These are phyloP conservation scores for Acanthisitta chloris DNA, from an alignment of 2,113 vertebrate species.

Conservation along the genomic window DNA sequence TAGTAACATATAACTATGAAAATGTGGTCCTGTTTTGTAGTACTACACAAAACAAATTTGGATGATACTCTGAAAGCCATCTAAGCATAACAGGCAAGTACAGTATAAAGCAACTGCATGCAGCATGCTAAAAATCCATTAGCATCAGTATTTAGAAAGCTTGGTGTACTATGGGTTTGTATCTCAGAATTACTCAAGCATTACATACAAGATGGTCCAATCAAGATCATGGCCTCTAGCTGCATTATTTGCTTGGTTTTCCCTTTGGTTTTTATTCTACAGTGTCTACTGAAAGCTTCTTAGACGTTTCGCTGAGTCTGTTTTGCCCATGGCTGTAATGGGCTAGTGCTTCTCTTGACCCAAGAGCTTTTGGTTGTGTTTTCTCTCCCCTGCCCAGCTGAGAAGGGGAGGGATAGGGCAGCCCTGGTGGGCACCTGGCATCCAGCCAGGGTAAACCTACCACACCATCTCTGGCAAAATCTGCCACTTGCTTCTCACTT, in stretches of 20 bases:
- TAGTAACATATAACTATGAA: background rate
- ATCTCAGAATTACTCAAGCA: background rate
- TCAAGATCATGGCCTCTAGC: background rate
- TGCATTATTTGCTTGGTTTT: background rate
- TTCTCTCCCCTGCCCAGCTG: background rate
- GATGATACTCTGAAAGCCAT: background rate
- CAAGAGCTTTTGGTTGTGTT: background rate
- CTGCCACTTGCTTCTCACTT: background rate
- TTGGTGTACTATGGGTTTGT: background rate
- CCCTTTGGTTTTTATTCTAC: background rate
- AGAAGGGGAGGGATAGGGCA: accelerated
- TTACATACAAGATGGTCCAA: background rate
- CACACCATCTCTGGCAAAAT: background rate
- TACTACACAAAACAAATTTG: background rate
- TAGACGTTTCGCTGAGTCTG: no score
- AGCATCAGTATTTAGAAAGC: background rate
- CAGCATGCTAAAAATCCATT: background rate
- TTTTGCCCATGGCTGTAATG: background rate
- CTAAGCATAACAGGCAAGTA: background rate
- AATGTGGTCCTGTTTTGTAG: background rate
- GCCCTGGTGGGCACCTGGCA: background rate
- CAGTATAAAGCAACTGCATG: background rate
- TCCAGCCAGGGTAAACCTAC: background rate
- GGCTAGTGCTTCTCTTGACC: accelerated
- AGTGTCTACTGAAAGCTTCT: background rate